phyloP scores from a whole-genome alignment of 2,888 invertebrate genomes.

The Stegana nigrithorax region DNA sequence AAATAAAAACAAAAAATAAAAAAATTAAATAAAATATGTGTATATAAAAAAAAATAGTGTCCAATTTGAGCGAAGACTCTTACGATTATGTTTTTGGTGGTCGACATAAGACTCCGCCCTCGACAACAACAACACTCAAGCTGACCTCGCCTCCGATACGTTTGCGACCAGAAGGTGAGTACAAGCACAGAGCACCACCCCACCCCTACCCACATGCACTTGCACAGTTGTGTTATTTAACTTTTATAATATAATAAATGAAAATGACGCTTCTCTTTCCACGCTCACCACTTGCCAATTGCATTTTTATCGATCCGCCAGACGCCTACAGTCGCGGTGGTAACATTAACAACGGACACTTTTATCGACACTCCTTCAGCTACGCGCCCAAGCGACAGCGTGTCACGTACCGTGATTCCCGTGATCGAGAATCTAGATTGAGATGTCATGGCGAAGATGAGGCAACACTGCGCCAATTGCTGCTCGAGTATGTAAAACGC shows the following conservation, averaged over 20 bases:
- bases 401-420: conserved; percentile 66
- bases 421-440: conserved; percentile 67
- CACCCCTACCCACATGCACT: not conserved
- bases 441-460: conserved; percentile 80
- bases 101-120: conserved; percentile 69
- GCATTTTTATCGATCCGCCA: too few species aligned
- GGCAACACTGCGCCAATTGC: conserved; percentile 93
- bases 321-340: conserved; percentile 65
- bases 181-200: not conserved
- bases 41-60: conserved; percentile 58
- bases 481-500: conserved; percentile 86
- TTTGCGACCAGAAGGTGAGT: conserved; percentile 68
- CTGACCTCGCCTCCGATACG: conserved; percentile 70
- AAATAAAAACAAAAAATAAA: conserved; percentile 1
- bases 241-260: not conserved
- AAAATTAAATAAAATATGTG: not conserved
- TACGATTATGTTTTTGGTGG: conserved; percentile 71
- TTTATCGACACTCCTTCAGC: conserved; percentile 69
- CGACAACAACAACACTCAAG: conserved; percentile 69
- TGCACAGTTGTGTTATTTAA: not conserved
- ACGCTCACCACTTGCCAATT: conserved; percentile 1
- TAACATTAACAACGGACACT: conserved; percentile 67
- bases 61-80: conserved; percentile 70
- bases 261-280: not conserved
- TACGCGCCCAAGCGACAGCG: conserved; percentile 68